phyloP scores from a whole-genome alignment of 1,140 invertebrate genomes.

The Teleopsis dalmanni region DNA sequence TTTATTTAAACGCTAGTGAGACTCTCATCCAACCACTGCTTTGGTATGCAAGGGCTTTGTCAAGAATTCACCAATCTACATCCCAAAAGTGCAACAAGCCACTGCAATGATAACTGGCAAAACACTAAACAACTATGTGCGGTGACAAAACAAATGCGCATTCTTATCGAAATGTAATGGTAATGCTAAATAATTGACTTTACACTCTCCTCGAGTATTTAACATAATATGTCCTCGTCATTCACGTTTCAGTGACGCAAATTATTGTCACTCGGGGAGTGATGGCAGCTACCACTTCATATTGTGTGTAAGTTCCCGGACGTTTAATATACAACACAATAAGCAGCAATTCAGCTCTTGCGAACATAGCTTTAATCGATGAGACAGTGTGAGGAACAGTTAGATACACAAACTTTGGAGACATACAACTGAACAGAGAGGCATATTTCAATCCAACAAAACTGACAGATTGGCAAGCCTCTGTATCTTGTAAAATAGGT shows the following conservation, averaged over 20 bases:
- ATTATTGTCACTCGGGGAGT: background rate
- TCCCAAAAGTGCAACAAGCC: background rate
- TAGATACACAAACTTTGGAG: background rate
- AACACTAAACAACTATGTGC: background rate
- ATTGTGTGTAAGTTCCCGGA: background rate
- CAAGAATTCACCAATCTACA: background rate
- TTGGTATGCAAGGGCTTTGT: background rate
- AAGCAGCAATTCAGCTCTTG: too few species aligned
- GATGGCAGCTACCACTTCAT: background rate
- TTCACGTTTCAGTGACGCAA: too few species aligned
- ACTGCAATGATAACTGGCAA: background rate
- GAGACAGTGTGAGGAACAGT: background rate
- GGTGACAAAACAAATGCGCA: background rate
- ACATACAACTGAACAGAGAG: background rate
- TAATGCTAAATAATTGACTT: conserved; percentile 11
- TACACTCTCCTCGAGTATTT: too few species aligned
- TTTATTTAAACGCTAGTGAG: background rate
- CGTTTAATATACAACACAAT: too few species aligned
- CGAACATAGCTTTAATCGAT: conserved; percentile 4
- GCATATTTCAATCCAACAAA: background rate
- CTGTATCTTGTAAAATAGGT: background rate
- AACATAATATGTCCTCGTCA: too few species aligned
- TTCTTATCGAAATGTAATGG: background rate
- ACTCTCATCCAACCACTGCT: background rate
- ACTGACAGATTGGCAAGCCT: background rate